These are phyloP conservation scores for Ostrea edulis DNA, from an alignment of 1,140 invertebrate species.

Conservation along the genomic window DNA sequence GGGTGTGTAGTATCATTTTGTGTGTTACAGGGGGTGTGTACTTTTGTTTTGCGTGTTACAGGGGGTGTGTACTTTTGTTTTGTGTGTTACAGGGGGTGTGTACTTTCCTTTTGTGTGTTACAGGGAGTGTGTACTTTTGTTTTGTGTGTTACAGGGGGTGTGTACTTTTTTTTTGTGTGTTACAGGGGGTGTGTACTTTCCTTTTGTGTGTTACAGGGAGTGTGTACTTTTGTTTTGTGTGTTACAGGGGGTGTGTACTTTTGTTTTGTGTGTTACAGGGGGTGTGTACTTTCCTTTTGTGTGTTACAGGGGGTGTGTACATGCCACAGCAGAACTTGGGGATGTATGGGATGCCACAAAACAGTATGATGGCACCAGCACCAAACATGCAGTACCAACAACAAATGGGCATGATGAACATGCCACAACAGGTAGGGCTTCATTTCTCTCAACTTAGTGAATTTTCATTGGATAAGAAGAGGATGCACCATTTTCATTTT, in stretches of 20 bases:
- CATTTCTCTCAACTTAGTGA: too few species aligned
- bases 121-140: slow-evolving; percentile 70
- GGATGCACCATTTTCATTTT: too few species aligned
- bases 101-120: slow-evolving; percentile 57
- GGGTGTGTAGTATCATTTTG: slow-evolving; percentile 69
- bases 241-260: slow-evolving; percentile 68
- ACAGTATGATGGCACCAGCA: slow-evolving; percentile 45
- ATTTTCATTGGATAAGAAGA: too few species aligned
- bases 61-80: slow-evolving; percentile 71
- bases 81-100: slow-evolving; percentile 62
- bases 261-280: slow-evolving; percentile 57
- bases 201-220: slow-evolving; percentile 60
- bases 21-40: slow-evolving; percentile 66
- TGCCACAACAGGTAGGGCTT: slow-evolving; percentile 51
- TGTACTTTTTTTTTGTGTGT: slow-evolving; percentile 62
- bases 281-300: slow-evolving; percentile 62
- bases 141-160: slow-evolving; percentile 60
- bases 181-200: slow-evolving; percentile 69
- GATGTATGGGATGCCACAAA: slow-evolving; percentile 57
- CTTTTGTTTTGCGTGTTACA: slow-evolving; percentile 49
- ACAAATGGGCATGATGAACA: slow-evolving; percentile 55
- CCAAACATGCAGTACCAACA: slow-evolving; percentile 54
- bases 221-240: slow-evolving; percentile 63
- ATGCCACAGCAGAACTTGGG: slow-evolving; percentile 67
- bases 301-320: slow-evolving; percentile 66